These are phyloP conservation scores for Halcyon chelicuti DNA, from an alignment of 2,797 vertebrate species.

Conservation along the genomic window DNA sequence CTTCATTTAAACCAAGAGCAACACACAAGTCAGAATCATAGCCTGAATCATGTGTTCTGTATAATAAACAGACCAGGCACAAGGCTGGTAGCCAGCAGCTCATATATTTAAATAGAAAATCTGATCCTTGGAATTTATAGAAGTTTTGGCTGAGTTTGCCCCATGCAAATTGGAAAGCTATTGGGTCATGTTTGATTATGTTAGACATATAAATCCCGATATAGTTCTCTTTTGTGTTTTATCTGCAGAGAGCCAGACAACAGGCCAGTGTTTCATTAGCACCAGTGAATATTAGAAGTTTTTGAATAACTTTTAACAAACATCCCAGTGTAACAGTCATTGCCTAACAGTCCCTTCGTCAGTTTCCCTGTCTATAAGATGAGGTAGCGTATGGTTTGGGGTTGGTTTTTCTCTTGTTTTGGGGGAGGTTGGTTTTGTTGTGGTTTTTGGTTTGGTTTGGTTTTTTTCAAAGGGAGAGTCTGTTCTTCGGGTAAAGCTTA, in stretches of 20 bases:
- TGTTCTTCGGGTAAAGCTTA: neutral
- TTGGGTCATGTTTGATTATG: neutral
- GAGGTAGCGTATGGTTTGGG: neutral
- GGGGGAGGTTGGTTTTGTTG: neutral
- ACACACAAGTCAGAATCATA: neutral
- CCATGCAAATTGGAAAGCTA: neutral
- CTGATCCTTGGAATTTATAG: neutral
- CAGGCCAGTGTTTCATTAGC: neutral
- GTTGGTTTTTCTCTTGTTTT: neutral
- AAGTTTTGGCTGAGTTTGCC: neutral
- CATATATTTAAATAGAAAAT: neutral
- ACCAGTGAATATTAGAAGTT: neutral
- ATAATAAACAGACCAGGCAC: neutral
- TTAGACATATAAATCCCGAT: neutral
- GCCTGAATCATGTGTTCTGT: neutral
- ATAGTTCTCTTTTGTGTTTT: neutral
- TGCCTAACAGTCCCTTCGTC: neutral
- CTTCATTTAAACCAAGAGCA: neutral
- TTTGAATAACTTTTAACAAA: neutral
- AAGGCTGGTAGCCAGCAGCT: neutral
- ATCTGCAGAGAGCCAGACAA: neutral
- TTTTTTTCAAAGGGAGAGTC: neutral
- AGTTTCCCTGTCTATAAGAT: neutral
- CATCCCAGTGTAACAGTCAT: neutral
- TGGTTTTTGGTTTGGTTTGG: too few species aligned